Evolutionary conservation across 2,888 invertebrate species (phyloP).

Genomic region (Protophormia terraenovae): DNA sequence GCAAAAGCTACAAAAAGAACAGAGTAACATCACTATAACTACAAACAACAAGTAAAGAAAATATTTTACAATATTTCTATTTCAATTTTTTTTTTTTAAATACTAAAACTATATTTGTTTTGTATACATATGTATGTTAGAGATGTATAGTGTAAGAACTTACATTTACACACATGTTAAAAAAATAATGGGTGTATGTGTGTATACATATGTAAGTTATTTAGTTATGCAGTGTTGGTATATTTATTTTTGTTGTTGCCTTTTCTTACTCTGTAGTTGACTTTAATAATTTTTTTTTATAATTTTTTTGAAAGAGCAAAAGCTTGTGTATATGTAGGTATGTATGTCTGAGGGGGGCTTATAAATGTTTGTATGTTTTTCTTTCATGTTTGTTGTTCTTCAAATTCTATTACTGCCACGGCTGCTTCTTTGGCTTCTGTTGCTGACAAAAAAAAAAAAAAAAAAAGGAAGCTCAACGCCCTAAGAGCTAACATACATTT

Average conservation of each 20-base stretch:
- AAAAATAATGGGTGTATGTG: background rate
- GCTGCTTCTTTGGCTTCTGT: background rate
- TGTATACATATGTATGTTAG: background rate
- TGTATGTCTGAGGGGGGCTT: no score
- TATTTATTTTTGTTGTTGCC: slow-evolving; percentile 18
- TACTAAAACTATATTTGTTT: background rate
- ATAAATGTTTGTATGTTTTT: no score
- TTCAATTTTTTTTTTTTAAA: background rate
- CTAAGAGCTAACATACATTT: slow-evolving; percentile 25
- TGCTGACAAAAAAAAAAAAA: background rate
- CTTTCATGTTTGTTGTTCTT: slow-evolving; percentile 8
- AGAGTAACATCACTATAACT: background rate
- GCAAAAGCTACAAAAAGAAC: background rate
- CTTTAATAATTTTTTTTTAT: slow-evolving; percentile 9
- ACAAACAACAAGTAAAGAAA: slow-evolving; percentile 4
- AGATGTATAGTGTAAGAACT: background rate
- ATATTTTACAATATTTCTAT: background rate
- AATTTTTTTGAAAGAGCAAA: background rate
- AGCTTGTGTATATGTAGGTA: background rate
- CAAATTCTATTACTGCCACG: slow-evolving; percentile 21
- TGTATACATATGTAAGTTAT: slow-evolving; percentile 24
- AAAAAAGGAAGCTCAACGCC: slow-evolving; percentile 2
- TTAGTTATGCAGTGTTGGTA: slow-evolving; percentile 16
- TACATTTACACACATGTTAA: background rate
- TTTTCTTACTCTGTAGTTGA: slow-evolving; percentile 63